phyloP scores from a whole-genome alignment of 2,797 vertebrate genomes.

The Gymnopithys bicolor region DNA sequence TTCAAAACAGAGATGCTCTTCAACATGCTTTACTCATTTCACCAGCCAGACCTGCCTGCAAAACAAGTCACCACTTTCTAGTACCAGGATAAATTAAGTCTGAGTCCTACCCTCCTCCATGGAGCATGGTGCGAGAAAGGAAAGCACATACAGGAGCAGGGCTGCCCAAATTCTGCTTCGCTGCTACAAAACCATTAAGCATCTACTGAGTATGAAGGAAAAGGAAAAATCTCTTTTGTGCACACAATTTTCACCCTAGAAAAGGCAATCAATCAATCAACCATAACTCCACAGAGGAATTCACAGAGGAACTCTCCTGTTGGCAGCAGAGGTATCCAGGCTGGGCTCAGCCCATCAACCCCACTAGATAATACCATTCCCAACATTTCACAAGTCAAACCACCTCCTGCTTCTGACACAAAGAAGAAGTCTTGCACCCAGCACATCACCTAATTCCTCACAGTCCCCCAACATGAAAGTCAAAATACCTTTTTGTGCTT shows the following conservation, averaged over 20 bases:
- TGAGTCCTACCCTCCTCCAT: background rate
- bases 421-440: background rate
- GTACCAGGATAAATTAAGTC: background rate
- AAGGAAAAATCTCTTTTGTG: background rate
- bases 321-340: background rate
- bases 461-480: background rate
- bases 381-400: background rate
- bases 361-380: background rate
- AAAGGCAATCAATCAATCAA: background rate
- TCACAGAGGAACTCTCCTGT: background rate
- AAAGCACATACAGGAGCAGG: background rate
- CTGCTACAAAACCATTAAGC: background rate
- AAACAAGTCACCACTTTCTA: slow-evolving; percentile 18
- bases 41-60: slow-evolving; percentile 1
- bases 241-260: background rate
- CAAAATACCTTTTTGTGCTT: slow-evolving; percentile 65
- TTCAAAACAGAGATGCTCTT: background rate
- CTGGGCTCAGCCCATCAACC: background rate
- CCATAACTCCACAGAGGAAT: background rate
- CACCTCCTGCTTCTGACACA: background rate
- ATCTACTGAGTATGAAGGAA: background rate
- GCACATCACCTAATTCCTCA: background rate
- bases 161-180: background rate
- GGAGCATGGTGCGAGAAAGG: background rate
- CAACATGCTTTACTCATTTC: slow-evolving; percentile 5